Conservation (phyloP, 2,888 invertebrate species). For the Piscicola geometra region DNA sequence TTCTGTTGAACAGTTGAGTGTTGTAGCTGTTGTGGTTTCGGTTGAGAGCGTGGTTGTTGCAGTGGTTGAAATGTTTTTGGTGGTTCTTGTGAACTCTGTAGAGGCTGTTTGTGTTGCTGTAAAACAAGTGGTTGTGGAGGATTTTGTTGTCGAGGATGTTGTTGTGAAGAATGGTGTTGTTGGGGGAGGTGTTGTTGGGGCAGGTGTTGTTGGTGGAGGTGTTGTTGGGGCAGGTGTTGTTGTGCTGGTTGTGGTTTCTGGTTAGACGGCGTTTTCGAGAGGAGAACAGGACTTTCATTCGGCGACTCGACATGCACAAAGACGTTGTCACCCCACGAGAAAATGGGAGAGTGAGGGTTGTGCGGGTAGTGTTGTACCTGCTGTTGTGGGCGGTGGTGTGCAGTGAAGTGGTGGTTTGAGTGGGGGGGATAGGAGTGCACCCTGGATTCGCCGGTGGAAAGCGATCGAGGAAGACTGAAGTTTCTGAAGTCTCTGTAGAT, state of each 20-base stretch:
- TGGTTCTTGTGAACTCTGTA: no score
- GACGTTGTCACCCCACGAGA: slow-evolving; percentile 16
- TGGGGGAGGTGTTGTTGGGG: no score
- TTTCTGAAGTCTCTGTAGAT: neutral
- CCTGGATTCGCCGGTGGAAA: neutral
- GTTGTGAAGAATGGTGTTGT: neutral
- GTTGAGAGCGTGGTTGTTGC: neutral
- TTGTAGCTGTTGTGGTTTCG: neutral
- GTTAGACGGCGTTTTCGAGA: neutral
- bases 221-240: neutral
- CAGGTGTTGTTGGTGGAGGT: neutral
- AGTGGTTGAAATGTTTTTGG: neutral
- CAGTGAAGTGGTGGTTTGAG: neutral
- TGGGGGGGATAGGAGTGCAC: neutral
- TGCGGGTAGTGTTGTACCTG: no score
- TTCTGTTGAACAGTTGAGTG: neutral
- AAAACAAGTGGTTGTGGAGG: no score
- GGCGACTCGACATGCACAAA: slow-evolving; percentile 34
- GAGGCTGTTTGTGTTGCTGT: no score
- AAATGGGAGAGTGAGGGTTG: slow-evolving; percentile 6
- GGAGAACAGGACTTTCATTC: slow-evolving; percentile 23
- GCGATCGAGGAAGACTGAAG: neutral
- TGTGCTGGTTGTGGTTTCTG: neutral
- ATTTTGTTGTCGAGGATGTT: no score
- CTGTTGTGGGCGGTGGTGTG: no score